Evolutionary conservation across 2,888 invertebrate species (phyloP), one percentile per base, ranked within the genome.

Genomic region (Cetonia aurata): DNA sequence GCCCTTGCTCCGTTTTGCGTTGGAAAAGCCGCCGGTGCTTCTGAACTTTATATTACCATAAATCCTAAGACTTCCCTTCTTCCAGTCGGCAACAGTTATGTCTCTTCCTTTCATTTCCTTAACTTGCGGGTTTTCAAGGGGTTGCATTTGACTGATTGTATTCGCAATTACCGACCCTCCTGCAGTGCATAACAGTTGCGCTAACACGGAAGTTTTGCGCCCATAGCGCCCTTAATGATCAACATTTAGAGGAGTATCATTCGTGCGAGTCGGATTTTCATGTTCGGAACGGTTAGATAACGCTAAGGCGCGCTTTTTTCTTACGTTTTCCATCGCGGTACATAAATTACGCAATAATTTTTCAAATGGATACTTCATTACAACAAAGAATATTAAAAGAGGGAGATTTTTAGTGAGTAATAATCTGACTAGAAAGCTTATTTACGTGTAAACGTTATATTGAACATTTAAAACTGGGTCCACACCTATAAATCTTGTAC

Each of bases 11-110:
- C 62, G 33, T 33, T 62, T 50, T 12, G 10, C 9, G 25, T 25
- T 52, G 17, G 17, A 19, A 25, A 42, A 67, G 55, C 67, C 56
- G 57, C 60, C 42, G 60, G 60, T 48, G 48, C 12, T 48, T 42
- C 56, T 48, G 17, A 48, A 56, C 55, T 67, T 55, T 56, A 67
- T 67, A 70, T 65, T 66, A 70, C 65, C 65, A 70, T 70, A 70
- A 70, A 70, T 71, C 70, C 71, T 74, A 57, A 69, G 74, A 73
- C 74, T 74, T 73, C 70, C 68, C 72, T 66, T 71, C 71, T 59
- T 62, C 71, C 69, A 55, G 31, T 41, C 57, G 68, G 65, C 71
- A 68, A 71, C 71, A 72, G 71, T 74, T 71, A 71, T 72, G 60
- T 71, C 72, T 69, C 73, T 72, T 71, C 73, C 67, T 72, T 73